Percentiles rank a stretch among this genome's conserved stretches.
Evolutionary conservation across 2,888 invertebrate species (phyloP).

Genomic region (Tachystola acroxantha): DNA sequence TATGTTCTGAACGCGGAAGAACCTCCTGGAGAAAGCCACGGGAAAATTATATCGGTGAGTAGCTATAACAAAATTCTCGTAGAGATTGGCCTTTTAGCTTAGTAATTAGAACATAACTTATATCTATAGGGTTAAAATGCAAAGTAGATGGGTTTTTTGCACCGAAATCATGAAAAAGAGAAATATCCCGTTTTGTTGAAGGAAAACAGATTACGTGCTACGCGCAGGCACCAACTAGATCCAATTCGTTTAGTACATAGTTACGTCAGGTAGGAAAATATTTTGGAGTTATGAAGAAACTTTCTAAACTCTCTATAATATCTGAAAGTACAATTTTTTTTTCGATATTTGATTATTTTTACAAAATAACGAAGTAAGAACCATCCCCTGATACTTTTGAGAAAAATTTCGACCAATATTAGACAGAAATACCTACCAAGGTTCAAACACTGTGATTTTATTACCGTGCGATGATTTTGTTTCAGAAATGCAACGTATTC

Average conservation of each 20-base stretch:
- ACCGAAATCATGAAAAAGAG: conserved; percentile 2
- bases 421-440: too few species aligned
- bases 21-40: conserved; percentile 8
- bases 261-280: conserved; percentile 17
- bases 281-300: neutral
- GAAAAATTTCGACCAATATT: too few species aligned
- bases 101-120: neutral
- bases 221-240: conserved; percentile 50
- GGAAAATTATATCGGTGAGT: conserved; percentile 10
- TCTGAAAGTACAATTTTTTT: too few species aligned
- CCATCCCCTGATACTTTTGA: too few species aligned
- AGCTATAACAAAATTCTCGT: conserved; percentile 4
- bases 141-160: conserved; percentile 9
- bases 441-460: too few species aligned
- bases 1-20: conserved; percentile 45
- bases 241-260: conserved; percentile 15
- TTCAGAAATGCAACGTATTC: too few species aligned
- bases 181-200: conserved; percentile 9
- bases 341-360: too few species aligned
- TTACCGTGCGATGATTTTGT: too few species aligned
- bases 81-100: neutral
- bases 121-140: conserved; percentile 4
- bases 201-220: conserved; percentile 16
- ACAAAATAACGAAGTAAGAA: too few species aligned
- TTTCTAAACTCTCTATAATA: too few species aligned